Evolutionary conservation across 2,888 invertebrate genomes (phyloP).

Genomic region (Trachelus iudaicus): DNA sequence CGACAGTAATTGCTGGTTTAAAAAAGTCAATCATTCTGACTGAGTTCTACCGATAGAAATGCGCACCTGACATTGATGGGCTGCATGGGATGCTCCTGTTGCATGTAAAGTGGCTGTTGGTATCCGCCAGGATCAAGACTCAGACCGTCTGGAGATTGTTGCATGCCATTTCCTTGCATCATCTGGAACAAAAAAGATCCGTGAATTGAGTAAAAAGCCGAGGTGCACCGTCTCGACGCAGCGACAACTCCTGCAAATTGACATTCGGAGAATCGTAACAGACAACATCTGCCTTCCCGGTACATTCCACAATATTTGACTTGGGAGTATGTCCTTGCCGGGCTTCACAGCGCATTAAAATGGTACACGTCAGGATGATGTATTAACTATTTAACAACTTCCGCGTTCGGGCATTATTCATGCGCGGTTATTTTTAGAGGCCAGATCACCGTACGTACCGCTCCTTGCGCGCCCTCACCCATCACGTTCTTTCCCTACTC

Average conservation of each 20-base stretch:
- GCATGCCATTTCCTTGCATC: constrained; percentile 71
- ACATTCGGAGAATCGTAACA: neutral
- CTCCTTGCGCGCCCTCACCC: neutral
- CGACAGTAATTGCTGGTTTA: neutral
- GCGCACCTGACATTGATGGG: constrained; percentile 64
- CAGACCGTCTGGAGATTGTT: constrained; percentile 73
- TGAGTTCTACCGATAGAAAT: neutral
- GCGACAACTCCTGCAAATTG: neutral
- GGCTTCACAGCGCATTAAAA: constrained; percentile 17
- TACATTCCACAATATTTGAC: neutral
- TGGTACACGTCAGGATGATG: constrained; percentile 30
- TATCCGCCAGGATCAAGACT: constrained; percentile 73
- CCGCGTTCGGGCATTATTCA: constrained; percentile 39
- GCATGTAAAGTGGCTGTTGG: constrained; percentile 79
- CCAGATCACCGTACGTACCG: neutral
- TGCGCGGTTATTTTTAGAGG: constrained; percentile 29
- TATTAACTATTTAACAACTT: constrained; percentile 38
- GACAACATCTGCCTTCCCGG: neutral
- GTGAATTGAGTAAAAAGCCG: neutral
- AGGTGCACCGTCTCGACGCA: neutral
- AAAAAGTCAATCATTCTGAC: neutral
- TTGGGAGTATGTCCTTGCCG: neutral
- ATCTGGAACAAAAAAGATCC: constrained; percentile 43
- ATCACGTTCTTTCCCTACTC: neutral
- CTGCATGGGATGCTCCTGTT: constrained; percentile 68